A percentile compares a stretch with the other conserved stretches of the same genome.
phyloP scores from a whole-genome alignment of 1,140 invertebrate genomes.

The Archegozetes longisetosus region DNA sequence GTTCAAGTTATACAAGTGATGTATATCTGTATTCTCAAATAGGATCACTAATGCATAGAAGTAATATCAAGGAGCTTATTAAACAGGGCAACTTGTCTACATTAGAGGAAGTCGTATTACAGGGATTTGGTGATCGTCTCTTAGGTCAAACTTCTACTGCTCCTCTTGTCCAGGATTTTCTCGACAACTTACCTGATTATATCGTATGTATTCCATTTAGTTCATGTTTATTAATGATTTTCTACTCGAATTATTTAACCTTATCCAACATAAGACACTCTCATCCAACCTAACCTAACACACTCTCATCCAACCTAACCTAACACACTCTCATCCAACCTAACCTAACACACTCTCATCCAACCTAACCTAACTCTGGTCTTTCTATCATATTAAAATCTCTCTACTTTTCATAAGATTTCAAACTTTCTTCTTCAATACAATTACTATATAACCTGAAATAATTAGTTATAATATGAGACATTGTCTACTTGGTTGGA shows the following conservation, averaged over 20 bases:
- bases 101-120: slow-evolving; percentile 31
- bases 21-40: neutral
- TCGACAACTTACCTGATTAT: slow-evolving; percentile 40
- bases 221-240: neutral
- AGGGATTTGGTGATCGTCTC: slow-evolving; percentile 31
- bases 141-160: slow-evolving; percentile 37
- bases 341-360: neutral
- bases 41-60: slow-evolving; percentile 8
- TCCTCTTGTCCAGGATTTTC: slow-evolving; percentile 44
- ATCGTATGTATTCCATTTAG: slow-evolving; percentile 3
- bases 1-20: too few relatives aligned
- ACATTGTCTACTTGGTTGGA: too few relatives aligned
- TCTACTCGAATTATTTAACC: neutral
- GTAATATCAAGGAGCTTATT: slow-evolving; percentile 22
- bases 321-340: neutral
- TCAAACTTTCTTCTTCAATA: too few relatives aligned
- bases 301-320: neutral
- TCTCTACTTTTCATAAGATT: too few relatives aligned
- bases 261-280: neutral
- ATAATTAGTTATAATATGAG: too few relatives aligned
- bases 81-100: slow-evolving; percentile 28
- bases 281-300: neutral
- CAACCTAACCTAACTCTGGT: too few relatives aligned
- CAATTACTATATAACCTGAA: too few relatives aligned
- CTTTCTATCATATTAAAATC: too few relatives aligned